Evolutionary conservation across 2,113 vertebrate genomes (phyloP), one percentile per base, ranked within the genome.

Genomic region (Anguilla japonica): DNA sequence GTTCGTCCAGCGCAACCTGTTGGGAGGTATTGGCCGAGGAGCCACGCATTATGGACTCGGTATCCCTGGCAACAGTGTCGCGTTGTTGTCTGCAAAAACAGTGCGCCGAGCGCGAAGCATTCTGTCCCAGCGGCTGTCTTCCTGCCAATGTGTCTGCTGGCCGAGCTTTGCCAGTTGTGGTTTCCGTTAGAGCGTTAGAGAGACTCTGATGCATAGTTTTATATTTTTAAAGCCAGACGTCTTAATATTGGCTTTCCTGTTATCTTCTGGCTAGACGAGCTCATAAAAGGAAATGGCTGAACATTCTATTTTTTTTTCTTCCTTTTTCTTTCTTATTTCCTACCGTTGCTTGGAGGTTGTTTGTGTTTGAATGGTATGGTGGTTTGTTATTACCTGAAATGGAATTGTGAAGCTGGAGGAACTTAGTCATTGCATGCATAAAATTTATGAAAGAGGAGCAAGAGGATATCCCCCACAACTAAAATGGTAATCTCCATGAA

Each of bases 231-330:
- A 91, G 87, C 89, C 90, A 91, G 92, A 92, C 88, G 22, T 92
- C 93, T 92, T 93, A 89, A 92, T 92, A 89, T 91, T 89, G 88
- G 86, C 88, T 93, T 95, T 93, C 91, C 93, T 90, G 89, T 93
- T 93, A 87, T 93, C 84, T 79, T 85, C 90, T 91, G 92, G 93
- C 93, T 92, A 94, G 92, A 94, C 91, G 78, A 88, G 84, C 87
- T 89, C 88, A 89, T 92, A 93, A 92, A 88, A 94, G 91, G 92
- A 94, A 94, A 93, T 92, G 87, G 88, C 86, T 90, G 86, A 84
- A 85, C 29, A 84, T 86, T 91, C 89, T 56, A 11, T 46, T 57
- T 75, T 41, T 50, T 43, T 34, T 34, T 34, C 34, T 34, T 34
- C 34, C 34, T 57, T 75, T 41, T 50, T 53, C 41, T 43, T 84